These are phyloP conservation scores for Argopecten irradians DNA, from an alignment of 1,140 invertebrate genomes.

Conservation along the genomic window DNA sequence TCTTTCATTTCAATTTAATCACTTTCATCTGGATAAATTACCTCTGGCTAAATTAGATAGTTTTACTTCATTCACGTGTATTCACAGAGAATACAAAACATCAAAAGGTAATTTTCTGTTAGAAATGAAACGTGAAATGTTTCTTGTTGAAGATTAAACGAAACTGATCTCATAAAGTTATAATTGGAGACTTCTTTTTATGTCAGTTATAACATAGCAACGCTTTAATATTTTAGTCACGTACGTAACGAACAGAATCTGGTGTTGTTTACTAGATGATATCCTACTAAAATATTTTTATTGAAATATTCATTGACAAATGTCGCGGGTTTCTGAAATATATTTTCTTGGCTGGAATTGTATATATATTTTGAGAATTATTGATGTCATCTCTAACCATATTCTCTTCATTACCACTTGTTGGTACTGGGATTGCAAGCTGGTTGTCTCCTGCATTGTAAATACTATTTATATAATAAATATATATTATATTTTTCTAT, in stretches of 20 bases:
- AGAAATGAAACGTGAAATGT: not conserved
- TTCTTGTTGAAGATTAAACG: not conserved
- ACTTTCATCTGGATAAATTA: not conserved
- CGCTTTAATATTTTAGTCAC: not conserved
- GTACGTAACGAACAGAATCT: not conserved
- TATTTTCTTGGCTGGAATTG: too few species aligned
- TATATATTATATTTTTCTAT: too few species aligned
- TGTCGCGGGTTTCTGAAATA: too few species aligned
- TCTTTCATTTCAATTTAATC: too few species aligned
- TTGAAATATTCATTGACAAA: too few species aligned
- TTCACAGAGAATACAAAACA: not conserved
- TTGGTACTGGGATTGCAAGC: too few species aligned
- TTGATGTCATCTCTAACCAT: too few species aligned
- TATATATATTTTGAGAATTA: too few species aligned
- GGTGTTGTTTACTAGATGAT: not conserved
- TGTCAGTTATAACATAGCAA: not conserved
- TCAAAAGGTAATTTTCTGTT: not conserved
- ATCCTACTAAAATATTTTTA: too few species aligned
- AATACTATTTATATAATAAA: too few species aligned
- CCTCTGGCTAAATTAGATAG: not conserved
- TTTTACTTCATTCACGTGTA: not conserved
- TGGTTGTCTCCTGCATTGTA: too few species aligned
- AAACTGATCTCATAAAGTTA: not conserved
- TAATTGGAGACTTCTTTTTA: not conserved
- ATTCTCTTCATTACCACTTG: too few species aligned